Percentiles rank a stretch among this genome's conserved stretches.
Conservation (phyloP, 2,888 invertebrate species). For the Ctena decussata region DNA sequence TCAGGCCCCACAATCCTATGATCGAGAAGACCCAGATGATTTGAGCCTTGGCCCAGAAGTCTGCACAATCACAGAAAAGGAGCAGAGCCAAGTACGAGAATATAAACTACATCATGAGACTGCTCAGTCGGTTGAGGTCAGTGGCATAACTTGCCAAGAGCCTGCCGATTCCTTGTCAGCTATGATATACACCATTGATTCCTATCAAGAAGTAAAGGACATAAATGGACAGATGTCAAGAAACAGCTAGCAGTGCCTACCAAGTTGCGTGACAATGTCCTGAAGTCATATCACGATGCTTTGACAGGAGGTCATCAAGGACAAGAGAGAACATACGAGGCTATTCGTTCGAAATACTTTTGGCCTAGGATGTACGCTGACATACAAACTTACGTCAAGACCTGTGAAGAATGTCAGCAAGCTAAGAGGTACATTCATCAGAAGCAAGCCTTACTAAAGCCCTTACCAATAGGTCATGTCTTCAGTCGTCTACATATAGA, state of each 20-base stretch:
- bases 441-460: conserved; percentile 32
- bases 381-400: conserved; percentile 16
- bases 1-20: background rate
- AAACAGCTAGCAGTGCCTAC: conserved; percentile 34
- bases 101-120: background rate
- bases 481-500: conserved; percentile 50
- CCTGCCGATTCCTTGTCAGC: background rate
- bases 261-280: conserved; percentile 12
- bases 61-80: background rate
- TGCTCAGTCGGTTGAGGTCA: too few relatives aligned
- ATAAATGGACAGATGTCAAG: conserved; percentile 16
- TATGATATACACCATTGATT: background rate
- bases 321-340: conserved; percentile 36
- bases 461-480: conserved; percentile 38
- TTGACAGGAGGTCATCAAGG: conserved; percentile 31
- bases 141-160: too few relatives aligned
- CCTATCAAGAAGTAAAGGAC: conserved; percentile 25
- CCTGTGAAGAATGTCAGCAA: conserved; percentile 38
- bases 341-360: conserved; percentile 31
- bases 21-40: background rate
- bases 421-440: conserved; percentile 14
- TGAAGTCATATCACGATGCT: conserved; percentile 44
- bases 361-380: conserved; percentile 44
- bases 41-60: background rate
- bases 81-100: background rate